Base-by-base conservation (phyloP, 35 echinoderm and acorn worm species). In the Eucidaris tribuloides region DNA sequence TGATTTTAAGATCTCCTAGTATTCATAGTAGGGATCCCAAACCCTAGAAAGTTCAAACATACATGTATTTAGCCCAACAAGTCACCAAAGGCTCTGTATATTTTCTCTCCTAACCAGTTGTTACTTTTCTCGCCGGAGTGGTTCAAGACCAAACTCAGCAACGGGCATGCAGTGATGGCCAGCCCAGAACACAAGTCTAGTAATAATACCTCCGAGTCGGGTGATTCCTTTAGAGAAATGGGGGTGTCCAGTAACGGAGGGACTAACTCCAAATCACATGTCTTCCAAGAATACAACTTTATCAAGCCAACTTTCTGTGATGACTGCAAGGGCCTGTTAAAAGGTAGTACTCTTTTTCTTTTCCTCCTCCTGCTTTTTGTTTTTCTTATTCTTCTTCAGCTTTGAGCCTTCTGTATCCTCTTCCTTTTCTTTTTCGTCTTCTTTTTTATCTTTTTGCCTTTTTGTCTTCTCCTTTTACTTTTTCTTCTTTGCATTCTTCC, bases 281-380 rank as follows among this genome's bases (percentile, higher is more conserved):
- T 72, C 41, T 91, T 91, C 60, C 81, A 78, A 59, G 88, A 91
- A 37, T 80, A 91, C 38, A 91, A 84, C 70, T 91, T 91, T 37
- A 91, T 85, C 42, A 91, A 91, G 42, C 88, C 88, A 48, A 91
- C 88, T 14, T 91, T 91, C 55, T 91, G 88, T 66, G 88, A 91
- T 38, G 52, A 91, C 14, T 91, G 88, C 65, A 60, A 82, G 71
- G 88, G 88, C 19, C 42, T 89, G 30, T 48, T 91, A 34, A 91
- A 84, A 85, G 88, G 88, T 91, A 39, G 40, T 62, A n/a, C n/a
- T n/a, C n/a, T n/a, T n/a, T n/a, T n/a, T n/a, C n/a, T n/a, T n/a
- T n/a, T n/a, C n/a, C n/a, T n/a, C n/a, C n/a, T n/a, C n/a, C n/a
- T n/a, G n/a, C n/a, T n/a, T n/a, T n/a, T n/a, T n/a, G n/a, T n/a